Percentiles rank a stretch among this genome's conserved stretches.
phyloP scores from a whole-genome alignment of 1,140 invertebrate species.

The Globodera rostochiensis region DNA sequence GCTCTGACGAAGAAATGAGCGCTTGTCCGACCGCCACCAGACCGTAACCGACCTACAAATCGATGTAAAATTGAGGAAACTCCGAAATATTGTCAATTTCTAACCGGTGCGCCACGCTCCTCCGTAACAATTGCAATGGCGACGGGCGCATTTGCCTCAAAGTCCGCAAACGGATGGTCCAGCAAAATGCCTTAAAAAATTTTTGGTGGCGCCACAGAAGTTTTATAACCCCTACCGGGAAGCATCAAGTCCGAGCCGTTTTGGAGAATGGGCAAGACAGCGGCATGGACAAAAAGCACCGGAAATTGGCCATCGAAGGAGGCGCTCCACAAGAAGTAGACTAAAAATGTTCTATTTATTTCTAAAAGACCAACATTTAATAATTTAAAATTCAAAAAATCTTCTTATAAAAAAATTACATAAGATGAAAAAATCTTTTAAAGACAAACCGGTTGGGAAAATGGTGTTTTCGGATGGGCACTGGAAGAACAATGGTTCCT shows the following conservation, averaged over 20 bases:
- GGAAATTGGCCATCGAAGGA: constrained; percentile 73
- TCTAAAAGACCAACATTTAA: background rate
- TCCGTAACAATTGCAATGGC: constrained; percentile 67
- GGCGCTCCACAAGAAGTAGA: constrained; percentile 81
- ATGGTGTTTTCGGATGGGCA: background rate
- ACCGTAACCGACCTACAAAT: constrained; percentile 64
- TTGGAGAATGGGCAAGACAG: constrained; percentile 71
- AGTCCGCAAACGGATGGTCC: background rate
- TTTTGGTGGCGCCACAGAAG: background rate
- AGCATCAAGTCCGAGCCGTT: constrained; percentile 81
- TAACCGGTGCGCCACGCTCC: constrained; percentile 58
- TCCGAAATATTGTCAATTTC: too few species aligned
- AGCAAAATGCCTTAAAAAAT: constrained; percentile 8
- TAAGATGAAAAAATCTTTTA: background rate
- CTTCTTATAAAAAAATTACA: too few species aligned
- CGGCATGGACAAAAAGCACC: constrained; percentile 75
- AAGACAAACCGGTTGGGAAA: constrained; percentile 22
- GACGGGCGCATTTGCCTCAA: constrained; percentile 14
- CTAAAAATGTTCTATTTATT: constrained; percentile 39
- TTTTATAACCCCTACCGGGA: constrained; percentile 71
- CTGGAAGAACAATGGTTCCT: constrained; percentile 20
- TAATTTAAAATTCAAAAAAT: background rate
- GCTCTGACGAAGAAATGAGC: constrained; percentile 76
- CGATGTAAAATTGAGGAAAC: background rate
- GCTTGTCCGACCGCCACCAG: constrained; percentile 78